Base-by-base conservation (phyloP, 2,797 vertebrate species). In the Arremon aurantiirostris region DNA sequence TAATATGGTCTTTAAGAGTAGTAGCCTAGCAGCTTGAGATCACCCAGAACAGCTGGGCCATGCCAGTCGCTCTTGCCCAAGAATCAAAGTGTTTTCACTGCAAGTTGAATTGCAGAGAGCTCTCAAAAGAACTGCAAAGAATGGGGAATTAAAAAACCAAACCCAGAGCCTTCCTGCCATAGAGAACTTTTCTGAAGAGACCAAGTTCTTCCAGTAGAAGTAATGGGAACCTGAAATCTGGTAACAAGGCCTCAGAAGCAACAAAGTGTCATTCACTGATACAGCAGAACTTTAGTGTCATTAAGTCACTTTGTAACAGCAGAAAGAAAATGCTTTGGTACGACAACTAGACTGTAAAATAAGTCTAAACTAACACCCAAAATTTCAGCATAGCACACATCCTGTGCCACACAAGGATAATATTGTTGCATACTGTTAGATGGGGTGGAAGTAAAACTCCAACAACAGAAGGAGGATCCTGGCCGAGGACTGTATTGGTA, bases 381-480 rank as follows among this genome's bases (percentile, higher is more conserved):
- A 56, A 83, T 42, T 78, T 14, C 15, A 78, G 8, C 28, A 66
- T 1, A 63, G 23, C 2, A 19, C 6, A 28, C 8, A 23, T 21
- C 26, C 34, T 32, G 3, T 28, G 30, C 35, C 23, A 70, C 26
- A 50, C 7, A 55, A 47, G 0, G 24, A 34, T 27, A 77, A 71
- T 1, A 3, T 7, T 11, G n/a, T 8, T 20, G 14, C 4, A 3
- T n/a, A 19, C 8, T 76, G 26, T 47, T 34, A 66, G 44, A 52
- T 18, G 9, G 4, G 4, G 3, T 30, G 4, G 6, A 14, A 75
- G 14, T 19, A n/a, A 12, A 46, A 60, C 10, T 61, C 75, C 52
- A 76, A 14, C 16, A 79, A 63, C 8, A 37, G 14, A 4, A 80
- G 7, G 3, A 72, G 16, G n/a, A 56, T 18, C 0, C 0, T 16